Evolutionary conservation across 2,888 invertebrate genomes (phyloP), one percentile per base, ranked within the genome.

Genomic region (Tricholauxania praeusta): DNA sequence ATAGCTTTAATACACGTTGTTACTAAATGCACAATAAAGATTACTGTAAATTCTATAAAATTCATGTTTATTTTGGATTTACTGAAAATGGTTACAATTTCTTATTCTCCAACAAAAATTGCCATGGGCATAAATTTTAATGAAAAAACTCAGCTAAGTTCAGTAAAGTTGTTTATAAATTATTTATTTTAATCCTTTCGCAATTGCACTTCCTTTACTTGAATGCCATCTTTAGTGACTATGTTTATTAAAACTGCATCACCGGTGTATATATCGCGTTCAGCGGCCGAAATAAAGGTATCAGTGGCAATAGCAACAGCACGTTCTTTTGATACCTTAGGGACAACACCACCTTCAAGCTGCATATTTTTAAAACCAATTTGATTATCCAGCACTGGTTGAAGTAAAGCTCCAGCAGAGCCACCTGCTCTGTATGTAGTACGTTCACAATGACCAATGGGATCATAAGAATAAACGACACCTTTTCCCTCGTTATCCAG

Each of bases 251-350:
- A 89, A 79, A 98, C 93, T 73, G 92, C 92, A 89, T 99, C 99
- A 65, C 99, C 99, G 73, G 98, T 98, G 83, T 97, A 95, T 82
- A 98, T 99, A 86, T 99, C 99, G 83, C 99, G 91, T 86, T 99
- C 99, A 1, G 98, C 96, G 5, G 99, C 99, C 71, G 98, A 96
- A 80, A 97, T 96, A 86, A 99, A 99, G 0, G 96, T 96, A 89
- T 99, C 99, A 83, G 96, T 97, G 57, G 98, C 89, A 49, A 99
- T 89, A 7, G 92, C 90, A 14, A 96, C 86, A 0, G 98, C 98
- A 81, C 93, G 93, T 71, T 97, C 97, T 81, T 92, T 88, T 0
- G 93, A 89, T 15, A 98, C 85, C 0, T 93, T 90, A 1, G 89
- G 89, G 12, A 79, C 39, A 59, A 80, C 79, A 60, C 89, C 88